Conservation (phyloP, 2,113 vertebrate genomes). For the Pogonocichla stellata region DNA sequence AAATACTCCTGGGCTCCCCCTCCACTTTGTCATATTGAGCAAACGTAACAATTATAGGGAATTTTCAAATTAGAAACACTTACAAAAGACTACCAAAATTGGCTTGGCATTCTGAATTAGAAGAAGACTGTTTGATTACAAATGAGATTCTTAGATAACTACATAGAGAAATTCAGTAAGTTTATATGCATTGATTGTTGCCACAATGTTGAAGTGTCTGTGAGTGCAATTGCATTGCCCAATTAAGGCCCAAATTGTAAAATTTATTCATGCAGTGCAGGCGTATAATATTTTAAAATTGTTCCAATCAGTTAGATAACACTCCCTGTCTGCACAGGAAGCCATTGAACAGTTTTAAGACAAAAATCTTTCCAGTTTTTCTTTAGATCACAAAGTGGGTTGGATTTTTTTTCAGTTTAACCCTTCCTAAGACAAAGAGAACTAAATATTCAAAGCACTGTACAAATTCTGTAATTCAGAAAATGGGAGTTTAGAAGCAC, state of each 20-base stretch:
- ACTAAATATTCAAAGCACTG: neutral
- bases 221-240: slow-evolving; percentile 7
- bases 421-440: neutral
- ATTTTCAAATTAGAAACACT: neutral
- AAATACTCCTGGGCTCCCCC: neutral
- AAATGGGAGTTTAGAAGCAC: neutral
- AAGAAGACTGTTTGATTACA: neutral
- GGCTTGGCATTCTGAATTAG: neutral
- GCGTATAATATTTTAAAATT: neutral
- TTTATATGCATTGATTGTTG: slow-evolving; percentile 21
- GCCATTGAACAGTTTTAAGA: neutral
- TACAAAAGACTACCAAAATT: neutral
- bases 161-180: slow-evolving; percentile 1
- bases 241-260: slow-evolving; percentile 13
- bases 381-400: neutral
- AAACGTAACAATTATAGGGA: neutral
- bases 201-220: neutral
- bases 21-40: neutral
- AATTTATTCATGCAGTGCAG: slow-evolving; percentile 1
- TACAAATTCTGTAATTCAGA: neutral
- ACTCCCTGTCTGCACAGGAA: neutral
- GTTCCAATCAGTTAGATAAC: slow-evolving; percentile 12
- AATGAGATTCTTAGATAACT: slow-evolving; percentile 27
- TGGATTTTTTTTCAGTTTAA: neutral
- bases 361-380: neutral